Conservation (phyloP, 2,797 vertebrate genomes). For the Mycteria americana region DNA sequence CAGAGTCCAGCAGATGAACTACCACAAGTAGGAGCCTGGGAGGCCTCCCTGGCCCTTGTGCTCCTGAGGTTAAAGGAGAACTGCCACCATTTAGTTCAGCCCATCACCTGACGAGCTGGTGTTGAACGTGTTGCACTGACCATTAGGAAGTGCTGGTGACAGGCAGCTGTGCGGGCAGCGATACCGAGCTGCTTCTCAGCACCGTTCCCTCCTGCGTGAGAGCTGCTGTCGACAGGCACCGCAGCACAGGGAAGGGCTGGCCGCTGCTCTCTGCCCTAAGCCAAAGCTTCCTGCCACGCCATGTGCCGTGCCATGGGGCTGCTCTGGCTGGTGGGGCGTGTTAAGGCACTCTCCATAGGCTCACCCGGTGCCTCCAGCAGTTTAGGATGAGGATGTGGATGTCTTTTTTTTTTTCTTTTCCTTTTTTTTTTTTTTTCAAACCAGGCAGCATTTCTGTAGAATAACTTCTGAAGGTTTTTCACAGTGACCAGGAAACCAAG, state of each 20-base stretch:
- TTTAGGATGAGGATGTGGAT: not conserved
- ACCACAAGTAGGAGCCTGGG: not conserved
- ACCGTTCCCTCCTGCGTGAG: not conserved
- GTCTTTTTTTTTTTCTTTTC: not conserved
- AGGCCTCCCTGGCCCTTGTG: not conserved
- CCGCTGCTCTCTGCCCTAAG: not conserved
- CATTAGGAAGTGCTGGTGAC: not conserved
- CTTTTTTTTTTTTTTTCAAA: not conserved
- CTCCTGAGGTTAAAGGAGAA: not conserved
- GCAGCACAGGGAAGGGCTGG: not conserved
- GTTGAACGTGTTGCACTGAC: rapidly evolving
- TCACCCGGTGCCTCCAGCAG: not conserved
- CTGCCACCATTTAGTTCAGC: not conserved
- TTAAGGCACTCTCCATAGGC: not conserved
- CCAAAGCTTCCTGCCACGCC: not conserved
- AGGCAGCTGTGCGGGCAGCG: rapidly evolving
- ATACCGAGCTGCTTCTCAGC: not conserved
- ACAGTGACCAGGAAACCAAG: not conserved
- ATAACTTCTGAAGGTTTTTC: not conserved
- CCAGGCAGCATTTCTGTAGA: not conserved
- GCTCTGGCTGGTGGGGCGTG: not conserved
- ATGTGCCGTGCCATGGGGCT: not conserved
- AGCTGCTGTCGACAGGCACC: not conserved
- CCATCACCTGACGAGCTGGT: not conserved
- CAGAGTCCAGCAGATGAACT: not conserved